Evolutionary conservation across 2,888 invertebrate species (phyloP).

Genomic region (Spatulosminthurus flaviceps): DNA sequence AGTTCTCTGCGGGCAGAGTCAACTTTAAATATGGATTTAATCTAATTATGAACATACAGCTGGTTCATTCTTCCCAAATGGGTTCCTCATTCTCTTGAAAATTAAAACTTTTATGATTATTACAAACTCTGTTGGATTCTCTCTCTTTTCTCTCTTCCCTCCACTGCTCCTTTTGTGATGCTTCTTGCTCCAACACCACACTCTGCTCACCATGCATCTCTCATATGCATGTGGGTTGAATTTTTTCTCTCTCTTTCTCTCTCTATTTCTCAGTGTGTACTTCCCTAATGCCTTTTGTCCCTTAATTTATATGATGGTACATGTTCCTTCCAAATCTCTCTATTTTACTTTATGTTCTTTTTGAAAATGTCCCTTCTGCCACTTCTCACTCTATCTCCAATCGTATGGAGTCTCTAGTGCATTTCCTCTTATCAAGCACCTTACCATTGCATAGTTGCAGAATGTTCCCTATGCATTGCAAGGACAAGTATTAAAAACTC

Average conservation of each 20-base stretch:
- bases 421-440: conserved; percentile 1
- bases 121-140: conserved; percentile 33
- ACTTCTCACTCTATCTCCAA: background rate
- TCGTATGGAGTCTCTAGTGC: conserved; percentile 14
- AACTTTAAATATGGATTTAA: conserved; percentile 44
- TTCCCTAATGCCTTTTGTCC: conserved; percentile 27
- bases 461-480: too few species aligned
- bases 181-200: background rate
- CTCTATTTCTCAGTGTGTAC: conserved; percentile 19
- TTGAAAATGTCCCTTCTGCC: background rate
- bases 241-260: too few species aligned
- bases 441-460: background rate
- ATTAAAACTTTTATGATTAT: conserved; percentile 44
- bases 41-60: conserved; percentile 44
- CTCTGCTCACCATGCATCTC: too few species aligned
- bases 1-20: conserved; percentile 42
- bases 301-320: background rate
- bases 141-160: conserved; percentile 22
- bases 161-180: conserved; percentile 16
- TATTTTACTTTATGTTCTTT: conserved; percentile 18
- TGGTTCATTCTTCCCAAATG: conserved; percentile 38
- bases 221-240: too few species aligned
- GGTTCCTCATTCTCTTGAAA: conserved; percentile 32
- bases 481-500: too few species aligned
- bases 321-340: background rate